These are phyloP conservation scores for Catocala fraxini DNA, from an alignment of 2,888 invertebrate species.

Conservation along the genomic window DNA sequence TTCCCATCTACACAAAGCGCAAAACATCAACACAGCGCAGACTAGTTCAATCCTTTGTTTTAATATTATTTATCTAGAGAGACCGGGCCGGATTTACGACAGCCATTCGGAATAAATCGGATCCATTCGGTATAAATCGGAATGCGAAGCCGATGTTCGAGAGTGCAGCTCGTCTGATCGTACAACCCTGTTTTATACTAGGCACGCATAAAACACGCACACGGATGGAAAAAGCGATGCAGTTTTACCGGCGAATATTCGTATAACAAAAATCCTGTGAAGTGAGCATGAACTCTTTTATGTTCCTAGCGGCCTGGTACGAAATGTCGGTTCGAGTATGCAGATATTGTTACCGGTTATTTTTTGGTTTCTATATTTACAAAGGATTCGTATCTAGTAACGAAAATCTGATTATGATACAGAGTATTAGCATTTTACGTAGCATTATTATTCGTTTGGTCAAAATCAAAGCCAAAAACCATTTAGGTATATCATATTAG, in stretches of 20 bases:
- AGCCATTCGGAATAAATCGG: conserved; percentile 48
- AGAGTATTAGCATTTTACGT: no score
- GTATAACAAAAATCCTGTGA: no score
- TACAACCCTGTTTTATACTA: conserved; percentile 12
- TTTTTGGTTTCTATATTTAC: no score
- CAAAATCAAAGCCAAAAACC: no score
- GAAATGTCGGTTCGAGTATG: no score
- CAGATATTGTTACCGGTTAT: no score
- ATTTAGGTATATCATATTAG: no score
- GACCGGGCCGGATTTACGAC: conserved; percentile 52
- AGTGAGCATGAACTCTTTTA: no score
- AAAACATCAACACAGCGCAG: conserved; percentile 14
- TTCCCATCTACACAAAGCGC: conserved; percentile 15
- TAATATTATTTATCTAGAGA: conserved; percentile 54
- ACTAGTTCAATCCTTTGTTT: conserved; percentile 47
- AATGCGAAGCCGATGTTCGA: conserved; percentile 28
- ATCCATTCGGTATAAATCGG: conserved; percentile 49
- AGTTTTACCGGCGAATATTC: neutral
- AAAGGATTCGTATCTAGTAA: no score
- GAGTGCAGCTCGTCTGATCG: conserved; percentile 10
- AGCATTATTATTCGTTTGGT: no score
- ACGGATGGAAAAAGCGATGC: neutral
- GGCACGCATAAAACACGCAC: neutral
- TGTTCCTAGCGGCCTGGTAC: no score
- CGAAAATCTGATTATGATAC: no score